phyloP scores from a whole-genome alignment of 2,888 invertebrate genomes.

The Lypha dubia region DNA sequence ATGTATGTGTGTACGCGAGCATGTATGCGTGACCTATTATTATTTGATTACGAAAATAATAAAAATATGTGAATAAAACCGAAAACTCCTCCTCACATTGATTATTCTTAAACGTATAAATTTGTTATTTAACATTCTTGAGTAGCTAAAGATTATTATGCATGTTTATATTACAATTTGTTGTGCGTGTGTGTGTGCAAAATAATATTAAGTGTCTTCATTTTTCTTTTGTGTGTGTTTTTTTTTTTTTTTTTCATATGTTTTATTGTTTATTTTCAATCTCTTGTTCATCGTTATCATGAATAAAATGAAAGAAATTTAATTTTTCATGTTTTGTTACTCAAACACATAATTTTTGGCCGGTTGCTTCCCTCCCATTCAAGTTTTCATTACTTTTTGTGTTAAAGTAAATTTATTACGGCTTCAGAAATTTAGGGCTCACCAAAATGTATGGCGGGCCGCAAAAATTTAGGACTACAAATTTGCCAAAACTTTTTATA shows the following conservation, averaged over 20 bases:
- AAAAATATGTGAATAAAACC: conserved; percentile 24
- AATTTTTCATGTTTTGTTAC: not conserved
- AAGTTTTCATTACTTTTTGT: too few relatives aligned
- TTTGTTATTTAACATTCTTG: not conserved
- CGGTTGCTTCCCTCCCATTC: not conserved
- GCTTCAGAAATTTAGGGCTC: conserved; percentile 33
- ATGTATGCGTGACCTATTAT: conserved; percentile 19
- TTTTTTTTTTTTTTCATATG: too few relatives aligned
- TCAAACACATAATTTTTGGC: not conserved
- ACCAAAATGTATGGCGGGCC: too few relatives aligned
- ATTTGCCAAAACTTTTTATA: not conserved
- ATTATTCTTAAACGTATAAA: not conserved
- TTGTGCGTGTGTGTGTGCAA: not conserved
- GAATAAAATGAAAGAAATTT: conserved; percentile 16
- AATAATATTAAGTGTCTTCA: conserved; percentile 43
- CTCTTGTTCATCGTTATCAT: conserved; percentile 19
- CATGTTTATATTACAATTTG: not conserved
- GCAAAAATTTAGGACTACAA: not conserved
- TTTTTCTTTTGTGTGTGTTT: too few relatives aligned
- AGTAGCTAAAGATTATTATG: not conserved
- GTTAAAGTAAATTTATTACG: conserved; percentile 29
- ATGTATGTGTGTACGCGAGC: not conserved
- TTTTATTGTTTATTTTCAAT: not conserved
- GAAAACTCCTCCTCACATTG: not conserved
- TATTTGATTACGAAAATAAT: conserved; percentile 21